Evolutionary conservation across 2,113 vertebrate species (phyloP).

Genomic region (Trinectes maculatus): DNA sequence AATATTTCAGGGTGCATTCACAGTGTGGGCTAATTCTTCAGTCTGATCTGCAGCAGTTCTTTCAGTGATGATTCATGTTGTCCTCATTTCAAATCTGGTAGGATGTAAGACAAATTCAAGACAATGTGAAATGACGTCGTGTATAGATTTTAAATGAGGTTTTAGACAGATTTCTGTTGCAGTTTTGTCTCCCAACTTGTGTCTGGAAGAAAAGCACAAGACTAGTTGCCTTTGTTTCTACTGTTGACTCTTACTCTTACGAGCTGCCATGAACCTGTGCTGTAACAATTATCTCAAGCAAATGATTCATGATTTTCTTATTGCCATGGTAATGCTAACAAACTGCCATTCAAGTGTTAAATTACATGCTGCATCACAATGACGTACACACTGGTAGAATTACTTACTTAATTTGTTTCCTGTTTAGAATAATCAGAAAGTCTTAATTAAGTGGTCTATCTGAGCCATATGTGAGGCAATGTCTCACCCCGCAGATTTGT

Average conservation of each 20-base stretch:
- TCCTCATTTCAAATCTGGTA: no score
- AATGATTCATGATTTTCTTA: constrained; percentile 1
- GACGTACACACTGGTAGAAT: background rate
- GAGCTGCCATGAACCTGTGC: background rate
- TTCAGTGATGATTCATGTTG: background rate
- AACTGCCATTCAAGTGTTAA: background rate
- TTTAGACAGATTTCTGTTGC: background rate
- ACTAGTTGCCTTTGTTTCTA: background rate
- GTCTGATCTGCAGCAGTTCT: background rate
- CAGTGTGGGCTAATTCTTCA: background rate
- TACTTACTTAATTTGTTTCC: background rate
- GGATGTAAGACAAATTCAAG: background rate
- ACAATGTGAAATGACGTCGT: background rate
- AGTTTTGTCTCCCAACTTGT: background rate
- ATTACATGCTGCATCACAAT: background rate
- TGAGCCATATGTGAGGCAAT: background rate
- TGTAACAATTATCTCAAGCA: background rate
- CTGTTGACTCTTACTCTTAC: background rate
- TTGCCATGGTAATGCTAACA: constrained; percentile 1
- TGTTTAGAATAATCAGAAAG: background rate
- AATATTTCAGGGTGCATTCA: background rate
- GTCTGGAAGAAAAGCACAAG: no score
- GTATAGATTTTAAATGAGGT: background rate
- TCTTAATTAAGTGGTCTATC: no score
- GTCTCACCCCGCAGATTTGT: no score